A percentile compares a stretch with the other conserved stretches of the same genome.
These are phyloP conservation scores for Alectura lathami DNA, from an alignment of 2,113 vertebrate species.

Conservation along the genomic window DNA sequence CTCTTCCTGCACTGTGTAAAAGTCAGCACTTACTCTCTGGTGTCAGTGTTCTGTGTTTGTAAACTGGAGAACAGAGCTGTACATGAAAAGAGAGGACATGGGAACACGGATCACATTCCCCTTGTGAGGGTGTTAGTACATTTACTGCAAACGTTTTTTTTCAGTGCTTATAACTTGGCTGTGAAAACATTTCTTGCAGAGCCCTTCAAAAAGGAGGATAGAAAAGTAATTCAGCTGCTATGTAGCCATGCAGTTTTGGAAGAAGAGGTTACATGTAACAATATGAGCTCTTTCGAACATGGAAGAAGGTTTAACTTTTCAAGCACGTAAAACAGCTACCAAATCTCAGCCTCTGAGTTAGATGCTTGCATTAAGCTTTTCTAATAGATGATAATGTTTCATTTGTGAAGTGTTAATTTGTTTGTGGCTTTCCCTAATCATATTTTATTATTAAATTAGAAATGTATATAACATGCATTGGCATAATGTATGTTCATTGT, in stretches of 20 bases:
- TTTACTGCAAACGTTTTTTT: neutral
- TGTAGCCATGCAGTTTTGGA: neutral
- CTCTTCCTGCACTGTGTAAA: neutral
- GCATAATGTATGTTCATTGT: neutral
- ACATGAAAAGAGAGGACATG: neutral
- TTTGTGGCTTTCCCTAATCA: neutral
- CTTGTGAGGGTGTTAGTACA: neutral
- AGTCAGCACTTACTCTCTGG: neutral
- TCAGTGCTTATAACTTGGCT: neutral
- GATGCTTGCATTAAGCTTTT: neutral
- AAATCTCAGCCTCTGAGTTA: neutral
- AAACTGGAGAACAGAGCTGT: neutral
- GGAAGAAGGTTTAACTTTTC: neutral
- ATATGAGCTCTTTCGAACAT: neutral
- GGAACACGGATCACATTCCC: neutral
- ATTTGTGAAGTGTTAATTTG: neutral
- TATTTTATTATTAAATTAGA: neutral
- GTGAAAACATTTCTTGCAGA: neutral
- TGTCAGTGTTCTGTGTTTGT: neutral
- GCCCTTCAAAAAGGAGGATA: neutral
- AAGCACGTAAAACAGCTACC: neutral
- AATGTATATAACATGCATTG: neutral
- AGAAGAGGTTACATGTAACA: neutral
- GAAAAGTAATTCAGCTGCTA: neutral
- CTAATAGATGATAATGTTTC: neutral